phyloP scores from a whole-genome alignment of 2,888 invertebrate species.

The Schizotus pectinicornis region DNA sequence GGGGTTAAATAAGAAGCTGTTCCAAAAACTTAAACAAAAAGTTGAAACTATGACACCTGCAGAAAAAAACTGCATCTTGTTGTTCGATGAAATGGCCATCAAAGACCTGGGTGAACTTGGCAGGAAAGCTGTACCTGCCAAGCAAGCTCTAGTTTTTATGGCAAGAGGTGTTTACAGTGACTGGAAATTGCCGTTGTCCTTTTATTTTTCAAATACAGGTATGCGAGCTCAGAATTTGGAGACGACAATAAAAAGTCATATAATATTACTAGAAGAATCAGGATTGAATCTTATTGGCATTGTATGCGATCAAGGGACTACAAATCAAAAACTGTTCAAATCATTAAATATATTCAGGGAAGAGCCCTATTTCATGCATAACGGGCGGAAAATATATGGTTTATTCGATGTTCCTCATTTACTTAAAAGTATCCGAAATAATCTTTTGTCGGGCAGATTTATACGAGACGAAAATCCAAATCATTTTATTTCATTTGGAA shows the following conservation, averaged over 20 bases:
- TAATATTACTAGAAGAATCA: conserved; percentile 15
- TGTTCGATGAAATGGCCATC: conserved; percentile 37
- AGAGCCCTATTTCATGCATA: conserved; percentile 16
- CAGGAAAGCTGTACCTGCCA: conserved; percentile 15
- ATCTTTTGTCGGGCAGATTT: conserved; percentile 10
- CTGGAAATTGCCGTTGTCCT: conserved; percentile 34
- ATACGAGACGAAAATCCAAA: background rate
- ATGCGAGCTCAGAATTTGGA: conserved; percentile 16
- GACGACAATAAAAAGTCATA: conserved; percentile 15
- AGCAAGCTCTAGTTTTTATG: conserved; percentile 28
- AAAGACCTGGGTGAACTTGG: conserved; percentile 24
- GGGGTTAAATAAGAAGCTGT: too few species aligned
- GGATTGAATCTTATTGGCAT: conserved; percentile 21
- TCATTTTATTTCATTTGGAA: conserved; percentile 21
- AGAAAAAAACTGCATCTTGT: conserved; percentile 27
- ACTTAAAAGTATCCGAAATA: conserved; percentile 28
- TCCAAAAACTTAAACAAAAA: too few species aligned
- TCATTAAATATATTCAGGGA: conserved; percentile 2
- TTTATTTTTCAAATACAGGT: conserved; percentile 26
- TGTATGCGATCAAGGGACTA: conserved; percentile 37
- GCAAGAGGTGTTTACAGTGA: conserved; percentile 26
- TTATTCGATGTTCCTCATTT: conserved; percentile 31
- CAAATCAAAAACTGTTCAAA: conserved; percentile 24
- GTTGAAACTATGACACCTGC: too few species aligned
- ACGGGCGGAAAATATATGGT: background rate